These are phyloP conservation scores for Scelioninae gen. 1 DNA, from an alignment of 2,888 invertebrate species.

Conservation along the genomic window DNA sequence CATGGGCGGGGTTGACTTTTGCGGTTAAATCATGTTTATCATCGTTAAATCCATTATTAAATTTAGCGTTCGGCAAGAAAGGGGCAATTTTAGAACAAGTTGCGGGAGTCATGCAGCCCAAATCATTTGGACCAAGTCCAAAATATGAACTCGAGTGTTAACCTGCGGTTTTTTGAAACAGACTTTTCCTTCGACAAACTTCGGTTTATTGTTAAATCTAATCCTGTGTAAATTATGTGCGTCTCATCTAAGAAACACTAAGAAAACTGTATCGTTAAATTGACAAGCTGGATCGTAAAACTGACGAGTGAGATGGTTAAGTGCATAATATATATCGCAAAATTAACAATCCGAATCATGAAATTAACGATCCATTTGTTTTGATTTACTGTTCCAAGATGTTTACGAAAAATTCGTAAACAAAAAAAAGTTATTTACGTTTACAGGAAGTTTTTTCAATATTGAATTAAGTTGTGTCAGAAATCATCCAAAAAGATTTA, in stretches of 20 bases:
- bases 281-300: slow-evolving; percentile 17
- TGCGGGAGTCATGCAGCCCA: slow-evolving; percentile 30
- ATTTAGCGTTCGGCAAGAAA: slow-evolving; percentile 53
- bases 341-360: slow-evolving; percentile 11
- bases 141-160: slow-evolving; percentile 34
- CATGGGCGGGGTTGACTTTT: slow-evolving; percentile 34
- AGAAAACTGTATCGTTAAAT: neutral
- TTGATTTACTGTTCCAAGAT: slow-evolving; percentile 5
- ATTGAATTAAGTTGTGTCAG: no score
- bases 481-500: no score
- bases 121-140: slow-evolving; percentile 57
- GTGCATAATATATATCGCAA: neutral
- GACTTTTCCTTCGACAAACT: slow-evolving; percentile 7
- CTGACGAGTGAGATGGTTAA: neutral
- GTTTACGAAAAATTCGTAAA: neutral
- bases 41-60: slow-evolving; percentile 63
- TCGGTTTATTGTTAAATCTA: slow-evolving; percentile 17
- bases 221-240: neutral
- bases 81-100: slow-evolving; percentile 53
- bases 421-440: slow-evolving; percentile 17
- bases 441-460: no score
- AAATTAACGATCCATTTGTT: slow-evolving; percentile 19
- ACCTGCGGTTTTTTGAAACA: slow-evolving; percentile 25
- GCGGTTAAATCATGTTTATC: slow-evolving; percentile 55
- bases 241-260: neutral